Percentiles rank a stretch among this genome's conserved stretches.
Conservation (phyloP, 92 coral and sea anemone species). For the Bergia sp. region DNA sequence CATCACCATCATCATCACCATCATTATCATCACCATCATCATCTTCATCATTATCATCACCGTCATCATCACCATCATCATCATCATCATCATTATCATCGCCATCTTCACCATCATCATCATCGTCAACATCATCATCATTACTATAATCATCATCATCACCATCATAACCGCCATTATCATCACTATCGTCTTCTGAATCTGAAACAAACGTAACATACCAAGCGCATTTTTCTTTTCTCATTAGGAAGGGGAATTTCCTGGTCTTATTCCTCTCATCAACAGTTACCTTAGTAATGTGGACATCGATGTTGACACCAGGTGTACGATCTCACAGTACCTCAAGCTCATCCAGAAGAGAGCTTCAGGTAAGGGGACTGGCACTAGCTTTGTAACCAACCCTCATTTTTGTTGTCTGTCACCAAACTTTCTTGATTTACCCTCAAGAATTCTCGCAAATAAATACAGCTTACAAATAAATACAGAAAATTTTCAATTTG, state of each 20-base stretch:
- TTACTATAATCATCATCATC: no score
- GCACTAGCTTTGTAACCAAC: neutral
- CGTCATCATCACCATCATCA: neutral
- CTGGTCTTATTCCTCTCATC: slow-evolving; percentile 95
- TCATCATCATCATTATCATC: neutral
- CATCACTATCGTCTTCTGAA: no score
- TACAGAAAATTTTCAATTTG: neutral
- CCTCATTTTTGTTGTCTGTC: neutral
- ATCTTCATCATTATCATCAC: neutral
- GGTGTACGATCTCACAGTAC: slow-evolving; percentile 92
- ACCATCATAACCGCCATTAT: no score
- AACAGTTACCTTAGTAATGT: slow-evolving; percentile 91
- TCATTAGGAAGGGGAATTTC: slow-evolving; percentile 90
- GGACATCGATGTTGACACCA: slow-evolving; percentile 91
- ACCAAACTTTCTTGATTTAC: no score
- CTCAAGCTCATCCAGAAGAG: slow-evolving; percentile 81
- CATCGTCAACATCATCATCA: no score
- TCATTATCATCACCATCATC: neutral
- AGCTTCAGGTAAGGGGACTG: slow-evolving; percentile 81
- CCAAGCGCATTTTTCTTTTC: neutral
- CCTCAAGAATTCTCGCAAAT: no score
- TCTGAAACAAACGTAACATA: no score
- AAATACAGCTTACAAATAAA: no score
- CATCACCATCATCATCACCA: neutral
- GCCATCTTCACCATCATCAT: no score